Conservation (phyloP, 1,140 invertebrate species). For the Philotrypesis tridentata region DNA sequence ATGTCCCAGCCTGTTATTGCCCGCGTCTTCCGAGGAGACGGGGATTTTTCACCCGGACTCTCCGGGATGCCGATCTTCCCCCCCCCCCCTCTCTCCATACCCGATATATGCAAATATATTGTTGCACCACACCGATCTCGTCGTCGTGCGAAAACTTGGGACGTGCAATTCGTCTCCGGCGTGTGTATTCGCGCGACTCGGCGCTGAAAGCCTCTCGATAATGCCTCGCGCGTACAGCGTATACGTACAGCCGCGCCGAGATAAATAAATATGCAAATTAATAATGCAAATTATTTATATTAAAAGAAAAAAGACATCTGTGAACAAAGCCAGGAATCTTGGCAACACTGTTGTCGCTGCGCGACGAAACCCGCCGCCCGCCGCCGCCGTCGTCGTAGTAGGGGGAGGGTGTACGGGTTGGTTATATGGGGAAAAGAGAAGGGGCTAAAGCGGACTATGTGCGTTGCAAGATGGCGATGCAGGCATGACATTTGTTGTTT, state of each 20-base stretch:
- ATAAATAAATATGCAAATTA: constrained; percentile 17
- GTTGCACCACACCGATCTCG: not conserved
- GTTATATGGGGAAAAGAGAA: not conserved
- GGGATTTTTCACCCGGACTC: not conserved
- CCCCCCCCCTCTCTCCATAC: not conserved
- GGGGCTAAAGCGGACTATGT: not conserved
- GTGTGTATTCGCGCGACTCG: not conserved
- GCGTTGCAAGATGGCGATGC: constrained; percentile 33
- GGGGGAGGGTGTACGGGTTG: too few species aligned
- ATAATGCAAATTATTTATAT: constrained; percentile 31
- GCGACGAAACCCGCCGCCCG: too few species aligned
- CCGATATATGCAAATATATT: not conserved
- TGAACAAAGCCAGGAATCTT: constrained; percentile 44
- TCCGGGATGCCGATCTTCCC: too few species aligned
- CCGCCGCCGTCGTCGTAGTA: not conserved
- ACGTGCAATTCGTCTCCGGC: not conserved
- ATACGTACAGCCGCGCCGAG: not conserved
- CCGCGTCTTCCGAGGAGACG: not conserved
- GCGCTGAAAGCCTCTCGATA: too few species aligned
- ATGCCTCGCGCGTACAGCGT: too few species aligned
- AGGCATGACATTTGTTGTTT: constrained; percentile 35
- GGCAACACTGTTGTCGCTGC: constrained; percentile 40
- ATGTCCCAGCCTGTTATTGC: too few species aligned
- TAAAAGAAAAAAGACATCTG: constrained; percentile 25
- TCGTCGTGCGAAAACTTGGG: not conserved